These are phyloP conservation scores for Lasioglossum figueresi DNA, from an alignment of 2,888 invertebrate species.

Conservation along the genomic window DNA sequence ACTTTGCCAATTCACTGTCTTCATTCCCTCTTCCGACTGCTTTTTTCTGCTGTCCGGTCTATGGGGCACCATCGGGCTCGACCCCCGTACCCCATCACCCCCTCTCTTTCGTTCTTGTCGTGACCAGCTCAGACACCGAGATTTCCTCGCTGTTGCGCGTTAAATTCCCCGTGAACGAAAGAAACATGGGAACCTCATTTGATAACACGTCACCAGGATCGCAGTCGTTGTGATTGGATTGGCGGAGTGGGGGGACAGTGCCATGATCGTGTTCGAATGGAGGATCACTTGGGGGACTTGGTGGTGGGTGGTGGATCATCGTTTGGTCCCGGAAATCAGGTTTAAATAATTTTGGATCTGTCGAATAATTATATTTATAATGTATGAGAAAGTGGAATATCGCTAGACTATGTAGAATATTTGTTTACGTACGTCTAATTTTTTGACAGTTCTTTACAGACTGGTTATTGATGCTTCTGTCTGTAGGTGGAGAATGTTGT, in stretches of 20 bases:
- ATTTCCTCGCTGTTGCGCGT: conserved; percentile 67
- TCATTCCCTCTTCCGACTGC: background rate
- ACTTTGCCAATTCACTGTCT: conserved; percentile 36
- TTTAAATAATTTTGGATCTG: background rate
- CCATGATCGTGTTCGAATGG: background rate
- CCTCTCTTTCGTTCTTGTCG: conserved; percentile 41
- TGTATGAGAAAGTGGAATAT: background rate
- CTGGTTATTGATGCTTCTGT: background rate
- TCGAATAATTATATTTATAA: background rate
- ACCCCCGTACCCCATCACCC: background rate
- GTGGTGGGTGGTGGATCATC: background rate
- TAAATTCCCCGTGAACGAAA: conserved; percentile 65
- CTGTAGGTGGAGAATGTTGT: background rate
- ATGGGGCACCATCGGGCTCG: conserved; percentile 29
- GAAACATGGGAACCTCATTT: conserved; percentile 72
- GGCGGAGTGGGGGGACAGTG: background rate
- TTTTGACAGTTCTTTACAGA: background rate
- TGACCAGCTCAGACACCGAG: conserved; percentile 63
- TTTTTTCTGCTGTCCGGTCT: conserved; percentile 3
- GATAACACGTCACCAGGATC: conserved; percentile 66
- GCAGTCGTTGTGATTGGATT: background rate
- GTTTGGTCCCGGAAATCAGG: background rate
- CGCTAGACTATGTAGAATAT: background rate
- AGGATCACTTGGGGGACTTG: background rate
- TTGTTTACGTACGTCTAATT: background rate